These are phyloP conservation scores for Polydrusus tereticollis DNA, from an alignment of 2,888 invertebrate species.

Conservation along the genomic window DNA sequence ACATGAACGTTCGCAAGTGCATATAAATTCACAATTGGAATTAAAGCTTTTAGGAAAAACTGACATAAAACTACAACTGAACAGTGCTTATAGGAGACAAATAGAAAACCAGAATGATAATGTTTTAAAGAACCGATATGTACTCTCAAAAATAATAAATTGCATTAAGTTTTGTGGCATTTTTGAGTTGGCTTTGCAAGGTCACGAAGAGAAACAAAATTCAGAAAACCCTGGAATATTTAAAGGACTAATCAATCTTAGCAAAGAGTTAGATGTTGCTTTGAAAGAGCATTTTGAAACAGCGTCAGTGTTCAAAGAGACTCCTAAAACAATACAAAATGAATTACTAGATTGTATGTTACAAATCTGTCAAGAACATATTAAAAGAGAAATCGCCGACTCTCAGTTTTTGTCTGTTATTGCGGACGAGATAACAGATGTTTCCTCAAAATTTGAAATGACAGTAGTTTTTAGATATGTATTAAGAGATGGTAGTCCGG, in stretches of 20 bases:
- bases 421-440: conserved; percentile 59
- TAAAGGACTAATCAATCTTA: conserved; percentile 39
- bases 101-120: conserved; percentile 43
- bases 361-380: conserved; percentile 37
- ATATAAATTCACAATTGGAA: conserved; percentile 26
- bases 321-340: conserved; percentile 41
- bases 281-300: conserved; percentile 40
- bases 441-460: conserved; percentile 51
- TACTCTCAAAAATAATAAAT: conserved; percentile 54
- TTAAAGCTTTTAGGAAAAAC: conserved; percentile 37
- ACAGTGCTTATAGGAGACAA: conserved; percentile 31
- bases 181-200: conserved; percentile 57
- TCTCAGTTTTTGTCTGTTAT: conserved; percentile 53
- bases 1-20: conserved; percentile 32
- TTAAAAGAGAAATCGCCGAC: conserved; percentile 40
- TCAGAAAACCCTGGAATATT: conserved; percentile 38
- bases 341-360: too few relatives aligned
- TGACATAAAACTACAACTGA: conserved; percentile 39
- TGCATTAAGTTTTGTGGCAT: conserved; percentile 59
- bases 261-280: conserved; percentile 35
- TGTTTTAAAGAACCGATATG: conserved; percentile 39
- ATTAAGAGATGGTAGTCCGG: conserved; percentile 40
- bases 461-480: conserved; percentile 56
- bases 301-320: conserved; percentile 41
- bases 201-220: conserved; percentile 40